Evolutionary conservation across 2,797 vertebrate species (phyloP).

Genomic region (Myotis vivesi): DNA sequence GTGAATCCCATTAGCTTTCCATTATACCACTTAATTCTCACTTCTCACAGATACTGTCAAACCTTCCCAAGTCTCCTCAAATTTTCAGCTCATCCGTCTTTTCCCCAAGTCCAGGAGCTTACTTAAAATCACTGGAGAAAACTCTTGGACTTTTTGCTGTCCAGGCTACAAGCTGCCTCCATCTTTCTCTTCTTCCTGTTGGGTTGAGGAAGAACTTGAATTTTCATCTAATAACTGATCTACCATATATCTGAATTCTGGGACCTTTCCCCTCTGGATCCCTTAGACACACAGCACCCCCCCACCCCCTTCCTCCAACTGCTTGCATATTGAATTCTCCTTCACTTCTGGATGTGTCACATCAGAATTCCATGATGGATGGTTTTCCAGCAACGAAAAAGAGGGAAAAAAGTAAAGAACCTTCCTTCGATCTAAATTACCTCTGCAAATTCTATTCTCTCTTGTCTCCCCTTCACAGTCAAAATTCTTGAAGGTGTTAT

Average conservation of each 20-base stretch:
- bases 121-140: neutral
- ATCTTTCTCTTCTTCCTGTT: neutral
- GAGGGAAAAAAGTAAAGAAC: neutral
- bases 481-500: neutral
- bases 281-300: neutral
- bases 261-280: neutral
- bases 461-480: neutral
- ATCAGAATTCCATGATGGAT: neutral
- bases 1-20: constrained; percentile 1
- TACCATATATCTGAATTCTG: neutral
- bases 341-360: neutral
- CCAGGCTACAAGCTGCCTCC: neutral
- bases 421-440: neutral
- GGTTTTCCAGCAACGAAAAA: neutral
- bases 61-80: neutral
- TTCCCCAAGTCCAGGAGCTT: neutral
- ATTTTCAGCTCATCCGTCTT: neutral
- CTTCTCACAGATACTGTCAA: neutral
- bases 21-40: neutral
- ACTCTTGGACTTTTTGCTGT: neutral
- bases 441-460: neutral
- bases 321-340: neutral
- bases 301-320: neutral
- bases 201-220: neutral
- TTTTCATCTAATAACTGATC: neutral